Conservation (phyloP, 1,140 invertebrate genomes). For the Pachyrhynchus sulphureomaculatus region DNA sequence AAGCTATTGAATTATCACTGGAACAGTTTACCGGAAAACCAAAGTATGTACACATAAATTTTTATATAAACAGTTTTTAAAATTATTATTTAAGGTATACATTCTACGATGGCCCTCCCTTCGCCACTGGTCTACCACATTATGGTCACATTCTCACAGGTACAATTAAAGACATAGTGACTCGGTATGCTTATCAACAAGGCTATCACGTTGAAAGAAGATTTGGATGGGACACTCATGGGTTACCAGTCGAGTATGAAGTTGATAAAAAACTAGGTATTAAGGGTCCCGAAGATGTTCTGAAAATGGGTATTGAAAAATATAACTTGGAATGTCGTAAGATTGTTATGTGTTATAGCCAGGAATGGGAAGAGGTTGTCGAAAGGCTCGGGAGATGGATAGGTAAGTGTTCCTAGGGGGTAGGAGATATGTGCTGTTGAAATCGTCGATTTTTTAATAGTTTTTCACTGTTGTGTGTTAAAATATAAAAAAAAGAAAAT, state of each 20-base stretch:
- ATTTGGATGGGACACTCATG: slow-evolving; percentile 99
- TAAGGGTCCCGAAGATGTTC: slow-evolving; percentile 95
- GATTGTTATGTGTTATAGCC: slow-evolving; percentile 96
- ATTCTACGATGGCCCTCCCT: slow-evolving; percentile 99
- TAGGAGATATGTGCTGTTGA: no score
- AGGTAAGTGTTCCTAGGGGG: slow-evolving; percentile 58
- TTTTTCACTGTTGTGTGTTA: no score
- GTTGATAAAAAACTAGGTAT: slow-evolving; percentile 94
- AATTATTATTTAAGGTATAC: slow-evolving; percentile 58
- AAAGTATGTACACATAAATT: slow-evolving; percentile 54
- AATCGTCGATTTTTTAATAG: no score
- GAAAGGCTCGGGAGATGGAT: slow-evolving; percentile 95
- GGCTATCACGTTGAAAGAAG: slow-evolving; percentile 95
- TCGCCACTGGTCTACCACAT: slow-evolving; percentile 98
- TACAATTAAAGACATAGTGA: slow-evolving; percentile 98
- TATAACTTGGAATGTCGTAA: slow-evolving; percentile 97
- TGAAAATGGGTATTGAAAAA: slow-evolving; percentile 92
- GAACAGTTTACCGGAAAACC: slow-evolving; percentile 82
- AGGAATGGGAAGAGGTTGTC: slow-evolving; percentile 92
- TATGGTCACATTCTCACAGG: slow-evolving; percentile 98
- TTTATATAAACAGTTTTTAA: no score
- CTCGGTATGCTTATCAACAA: slow-evolving; percentile 94
- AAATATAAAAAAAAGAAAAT: no score
- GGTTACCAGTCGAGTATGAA: slow-evolving; percentile 92
- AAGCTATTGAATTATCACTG: slow-evolving; percentile 88